phyloP scores from a whole-genome alignment of 2,888 invertebrate genomes.

The Tryphoninae sp. region DNA sequence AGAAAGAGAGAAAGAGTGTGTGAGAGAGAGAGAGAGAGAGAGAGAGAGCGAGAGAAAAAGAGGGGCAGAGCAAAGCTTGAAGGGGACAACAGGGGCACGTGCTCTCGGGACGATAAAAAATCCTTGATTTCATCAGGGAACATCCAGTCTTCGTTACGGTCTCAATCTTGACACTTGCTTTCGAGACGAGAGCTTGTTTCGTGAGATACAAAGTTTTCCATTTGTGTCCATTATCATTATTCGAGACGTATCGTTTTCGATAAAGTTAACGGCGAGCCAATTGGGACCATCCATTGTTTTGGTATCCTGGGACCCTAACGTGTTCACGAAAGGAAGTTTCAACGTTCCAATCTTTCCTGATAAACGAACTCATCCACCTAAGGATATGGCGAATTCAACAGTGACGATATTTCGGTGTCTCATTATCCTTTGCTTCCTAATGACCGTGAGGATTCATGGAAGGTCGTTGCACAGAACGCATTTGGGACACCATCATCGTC shows the following conservation, averaged over 20 bases:
- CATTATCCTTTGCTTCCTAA: slow-evolving; percentile 23
- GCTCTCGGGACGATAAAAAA: slow-evolving; percentile 69
- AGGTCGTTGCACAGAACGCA: slow-evolving; percentile 35
- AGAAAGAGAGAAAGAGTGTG: slow-evolving; percentile 1
- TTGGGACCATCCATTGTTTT: no score
- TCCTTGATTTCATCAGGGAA: slow-evolving; percentile 63
- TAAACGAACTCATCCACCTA: not conserved
- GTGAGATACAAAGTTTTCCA: not conserved
- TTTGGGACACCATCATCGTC: slow-evolving; percentile 2
- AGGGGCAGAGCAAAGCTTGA: slow-evolving; percentile 2
- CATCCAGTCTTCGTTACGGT: slow-evolving; percentile 67
- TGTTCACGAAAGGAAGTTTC: not conserved
- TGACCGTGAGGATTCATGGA: slow-evolving; percentile 25
- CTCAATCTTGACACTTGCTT: slow-evolving; percentile 51
- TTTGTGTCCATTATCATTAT: not conserved
- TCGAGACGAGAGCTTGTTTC: not conserved
- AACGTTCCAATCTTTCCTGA: not conserved
- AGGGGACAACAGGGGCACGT: slow-evolving; percentile 46
- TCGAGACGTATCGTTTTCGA: not conserved
- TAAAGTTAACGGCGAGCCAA: no score
- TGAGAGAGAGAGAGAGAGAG: slow-evolving; percentile 1
- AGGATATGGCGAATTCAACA: slow-evolving; percentile 3
- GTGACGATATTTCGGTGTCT: slow-evolving; percentile 38
- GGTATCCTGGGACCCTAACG: no score
- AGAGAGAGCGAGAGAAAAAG: not conserved